These are phyloP conservation scores for Bactericera cockerelli DNA, from an alignment of 1,140 invertebrate species.

Conservation along the genomic window DNA sequence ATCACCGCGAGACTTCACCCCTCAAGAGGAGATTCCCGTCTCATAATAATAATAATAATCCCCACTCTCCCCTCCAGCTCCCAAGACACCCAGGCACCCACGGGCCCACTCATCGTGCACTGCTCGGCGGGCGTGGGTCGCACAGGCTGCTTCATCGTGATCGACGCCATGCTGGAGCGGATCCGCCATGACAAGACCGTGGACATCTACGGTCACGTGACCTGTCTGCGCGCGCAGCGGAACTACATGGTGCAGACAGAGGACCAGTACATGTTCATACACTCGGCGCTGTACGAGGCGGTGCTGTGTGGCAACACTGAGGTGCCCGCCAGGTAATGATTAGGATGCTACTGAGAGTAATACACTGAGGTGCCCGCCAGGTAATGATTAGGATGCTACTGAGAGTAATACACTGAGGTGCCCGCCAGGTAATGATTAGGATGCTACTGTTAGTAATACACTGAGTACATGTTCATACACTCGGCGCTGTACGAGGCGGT, in stretches of 20 bases:
- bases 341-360: too few relatives aligned
- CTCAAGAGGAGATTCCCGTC: too few relatives aligned
- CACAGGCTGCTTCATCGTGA: constrained; percentile 96
- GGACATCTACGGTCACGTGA: constrained; percentile 98
- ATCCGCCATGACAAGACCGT: constrained; percentile 91
- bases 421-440: too few relatives aligned
- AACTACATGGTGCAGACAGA: constrained; percentile 97
- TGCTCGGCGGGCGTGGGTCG: constrained; percentile 95
- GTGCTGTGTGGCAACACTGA: constrained; percentile 91
- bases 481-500: constrained; percentile 92
- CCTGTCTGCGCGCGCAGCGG: constrained; percentile 86
- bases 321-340: constrained; percentile 47
- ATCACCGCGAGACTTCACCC: too few relatives aligned
- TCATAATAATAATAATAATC: too few relatives aligned
- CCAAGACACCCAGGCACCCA: constrained; percentile 26
- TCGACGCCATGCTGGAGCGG: constrained; percentile 91
- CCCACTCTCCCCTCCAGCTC: too few relatives aligned
- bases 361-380: too few relatives aligned
- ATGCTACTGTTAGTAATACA: too few relatives aligned
- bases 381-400: too few relatives aligned
- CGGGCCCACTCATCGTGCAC: constrained; percentile 87
- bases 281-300: constrained; percentile 90
- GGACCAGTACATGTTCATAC: constrained; percentile 99
- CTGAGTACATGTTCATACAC: constrained; percentile 99
- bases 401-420: too few relatives aligned